Evolutionary conservation across 1,140 invertebrate species (phyloP), one percentile per base, ranked within the genome.

Genomic region (Lordiphosa clarofinis): DNA sequence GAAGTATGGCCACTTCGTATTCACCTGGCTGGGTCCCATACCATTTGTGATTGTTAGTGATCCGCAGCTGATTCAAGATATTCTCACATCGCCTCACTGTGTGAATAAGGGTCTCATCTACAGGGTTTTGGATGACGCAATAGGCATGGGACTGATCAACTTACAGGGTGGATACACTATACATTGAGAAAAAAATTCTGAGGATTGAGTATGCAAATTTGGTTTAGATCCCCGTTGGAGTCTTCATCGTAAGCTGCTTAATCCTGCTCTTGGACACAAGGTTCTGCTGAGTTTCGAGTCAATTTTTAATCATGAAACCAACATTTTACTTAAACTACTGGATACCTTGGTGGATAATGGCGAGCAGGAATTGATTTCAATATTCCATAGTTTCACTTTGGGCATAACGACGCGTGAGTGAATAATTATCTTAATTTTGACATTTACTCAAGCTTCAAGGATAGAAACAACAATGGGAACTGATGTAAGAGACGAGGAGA

Each of bases 391-490:
- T 1, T 73, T 79, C 8, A 81, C 87, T 1, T n/a, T 88, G 36
- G 59, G 67, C 15, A 71, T 88, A 39, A 76, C 87, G 3, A 76
- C 74, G 28, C 72, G 87, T 88, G 46, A 84, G 86, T 71, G 6
- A 4, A 15, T 8, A 9, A 33, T 0, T 0, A 42, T 19, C 19
- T 1, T 3, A 21, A 12, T 19, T 0, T 10, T 4, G 2, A 0
- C 0, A 28, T 10, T 37, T 4, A n/a, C 10, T 2, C 6, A 37
- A 1, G 33, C 4, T 19, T 11, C 4, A 43, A 65, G 36, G n/a
- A 33, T 24, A 87, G 86, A 86, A 62, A 88, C 86, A 2, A 88
- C 87, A 2, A 88, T 88, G 87, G 86, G 86, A 0, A 70, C 58
- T 31, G 67, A 75, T 33, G 61, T 73, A 0, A 74, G 63, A n/a